Base-by-base conservation (phyloP, 2,113 vertebrate genomes). In the Daphoenositta chrysoptera region DNA sequence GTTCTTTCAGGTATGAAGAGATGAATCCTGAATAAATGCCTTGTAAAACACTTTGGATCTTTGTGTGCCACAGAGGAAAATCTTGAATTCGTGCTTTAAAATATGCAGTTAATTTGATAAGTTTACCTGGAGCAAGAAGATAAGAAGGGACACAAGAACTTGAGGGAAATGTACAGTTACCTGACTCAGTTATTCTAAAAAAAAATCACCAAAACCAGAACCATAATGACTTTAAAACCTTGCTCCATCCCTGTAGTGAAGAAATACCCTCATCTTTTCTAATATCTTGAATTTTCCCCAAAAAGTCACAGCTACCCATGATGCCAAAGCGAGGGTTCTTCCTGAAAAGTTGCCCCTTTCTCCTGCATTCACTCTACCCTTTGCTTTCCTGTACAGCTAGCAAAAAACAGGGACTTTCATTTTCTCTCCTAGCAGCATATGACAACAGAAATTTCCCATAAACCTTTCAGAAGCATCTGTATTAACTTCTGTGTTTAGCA, bases 1-100 rank as follows among this genome's bases (percentile, higher is more conserved):
- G 81, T 61, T 42, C 89, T 83, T 94, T 85, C 84, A 94, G 78
- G 87, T 94, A 87, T 61, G 81, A 83, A 79, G 73, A 81, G 57
- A 82, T 13, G 16, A 94, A 35, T 85, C 37, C 84, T 91, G 84
- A 61, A 93, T 64, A 93, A 92, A 89, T 78, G 18, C 13, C 20
- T 84, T 51, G 10, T 71, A 84, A 92, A 89, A 63, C 31, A 64
- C 23, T 75, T 79, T 4, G n/a, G 27, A 89, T 65, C 57, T 44
- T 14, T 7, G 22, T 11, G 22, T 48, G 18, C 47, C 73, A 75
- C 5, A 75, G 44, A 78, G 31, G 37, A 85, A 88, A 84, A 18
- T 44, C 33, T 33, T 70, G 11, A 89, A 94, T 57, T 72, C 22
- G 71, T 60, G 27, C 23, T 93, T 96, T 89, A 82, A 94, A 94